Evolutionary conservation across 2,113 vertebrate species (phyloP).

Genomic region (Mixornis gularis): DNA sequence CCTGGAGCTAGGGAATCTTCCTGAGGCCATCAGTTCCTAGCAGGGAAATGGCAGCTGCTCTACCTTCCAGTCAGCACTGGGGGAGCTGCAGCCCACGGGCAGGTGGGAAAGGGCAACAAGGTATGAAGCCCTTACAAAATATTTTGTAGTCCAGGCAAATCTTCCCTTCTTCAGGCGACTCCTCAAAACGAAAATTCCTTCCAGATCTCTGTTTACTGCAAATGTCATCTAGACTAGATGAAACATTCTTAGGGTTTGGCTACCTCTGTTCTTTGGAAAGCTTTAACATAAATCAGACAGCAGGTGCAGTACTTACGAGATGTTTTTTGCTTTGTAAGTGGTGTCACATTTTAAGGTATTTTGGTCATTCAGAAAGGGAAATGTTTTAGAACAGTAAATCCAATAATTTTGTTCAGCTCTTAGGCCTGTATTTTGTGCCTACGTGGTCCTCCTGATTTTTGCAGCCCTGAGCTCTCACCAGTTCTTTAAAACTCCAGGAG

Average conservation of each 20-base stretch:
- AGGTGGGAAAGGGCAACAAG: not conserved
- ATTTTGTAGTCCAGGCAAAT: not conserved
- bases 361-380: constrained; percentile 37
- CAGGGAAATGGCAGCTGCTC: not conserved
- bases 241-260: not conserved
- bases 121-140: not conserved
- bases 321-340: not conserved
- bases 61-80: not conserved
- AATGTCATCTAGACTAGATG: not conserved
- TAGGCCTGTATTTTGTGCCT: not conserved
- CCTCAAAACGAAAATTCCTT: not conserved
- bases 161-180: not conserved
- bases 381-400: constrained; percentile 24
- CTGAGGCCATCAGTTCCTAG: not conserved
- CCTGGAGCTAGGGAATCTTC: not conserved
- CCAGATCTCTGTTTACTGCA: not conserved
- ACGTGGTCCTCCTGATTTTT: not conserved
- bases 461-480: not conserved
- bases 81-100: not conserved
- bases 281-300: not conserved
- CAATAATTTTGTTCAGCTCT: not conserved
- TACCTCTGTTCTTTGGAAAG: not conserved
- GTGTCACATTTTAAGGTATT: not conserved
- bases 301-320: constrained; percentile 5
- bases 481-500: not conserved